These are phyloP conservation scores for Andrena bucephala DNA, from an alignment of 2,888 invertebrate genomes.

Conservation along the genomic window DNA sequence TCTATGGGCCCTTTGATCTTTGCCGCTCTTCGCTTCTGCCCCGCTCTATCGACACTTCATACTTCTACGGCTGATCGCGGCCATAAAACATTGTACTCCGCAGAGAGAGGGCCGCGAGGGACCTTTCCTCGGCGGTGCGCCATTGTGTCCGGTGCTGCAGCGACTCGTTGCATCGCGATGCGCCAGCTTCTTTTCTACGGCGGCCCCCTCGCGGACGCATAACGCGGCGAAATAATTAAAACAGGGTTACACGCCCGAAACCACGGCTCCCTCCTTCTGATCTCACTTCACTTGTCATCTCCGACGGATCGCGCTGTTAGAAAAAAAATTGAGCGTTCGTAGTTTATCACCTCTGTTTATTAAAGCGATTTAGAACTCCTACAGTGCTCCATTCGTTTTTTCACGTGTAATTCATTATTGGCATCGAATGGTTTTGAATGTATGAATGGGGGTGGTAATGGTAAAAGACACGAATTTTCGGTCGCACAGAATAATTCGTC, in stretches of 20 bases:
- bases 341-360: too few relatives aligned
- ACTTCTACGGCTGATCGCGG: constrained; percentile 84
- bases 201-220: constrained; percentile 13
- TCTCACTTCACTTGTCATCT: not conserved
- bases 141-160: constrained; percentile 79
- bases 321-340: not conserved
- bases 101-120: constrained; percentile 58
- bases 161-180: constrained; percentile 63
- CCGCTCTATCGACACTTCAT: constrained; percentile 85
- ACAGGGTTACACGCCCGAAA: constrained; percentile 36
- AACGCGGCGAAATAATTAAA: constrained; percentile 59
- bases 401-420: too few relatives aligned
- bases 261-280: not conserved
- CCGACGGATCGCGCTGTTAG: too few relatives aligned
- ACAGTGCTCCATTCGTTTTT: too few relatives aligned
- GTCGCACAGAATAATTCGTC: too few relatives aligned
- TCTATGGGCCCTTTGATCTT: constrained; percentile 83
- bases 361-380: too few relatives aligned
- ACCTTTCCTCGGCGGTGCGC: constrained; percentile 62
- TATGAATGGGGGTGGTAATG: too few relatives aligned
- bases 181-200: constrained; percentile 26
- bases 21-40: constrained; percentile 84
- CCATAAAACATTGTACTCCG: constrained; percentile 84
- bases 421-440: too few relatives aligned
- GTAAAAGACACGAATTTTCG: too few relatives aligned